Conservation (phyloP, 2,113 vertebrate species). For the Orientallactaga bullata region DNA sequence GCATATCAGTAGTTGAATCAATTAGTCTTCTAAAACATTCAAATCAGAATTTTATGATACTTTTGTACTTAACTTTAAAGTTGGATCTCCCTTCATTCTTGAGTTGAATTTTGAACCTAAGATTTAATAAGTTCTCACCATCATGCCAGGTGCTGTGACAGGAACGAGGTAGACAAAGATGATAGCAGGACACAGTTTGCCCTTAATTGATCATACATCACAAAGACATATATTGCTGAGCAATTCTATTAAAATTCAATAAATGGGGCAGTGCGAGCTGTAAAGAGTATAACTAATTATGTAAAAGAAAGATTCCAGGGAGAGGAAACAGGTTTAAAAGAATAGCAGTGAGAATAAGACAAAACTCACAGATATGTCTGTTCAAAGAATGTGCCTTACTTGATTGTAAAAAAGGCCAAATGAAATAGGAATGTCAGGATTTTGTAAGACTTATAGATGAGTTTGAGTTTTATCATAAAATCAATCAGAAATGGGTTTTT, state of each 20-base stretch:
- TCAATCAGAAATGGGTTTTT: not conserved
- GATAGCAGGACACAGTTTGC: not conserved
- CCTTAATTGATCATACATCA: not conserved
- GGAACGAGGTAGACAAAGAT: not conserved
- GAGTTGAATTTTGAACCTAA: constrained; percentile 9
- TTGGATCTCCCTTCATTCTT: constrained; percentile 5
- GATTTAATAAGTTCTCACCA: constrained; percentile 27
- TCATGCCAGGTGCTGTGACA: not conserved
- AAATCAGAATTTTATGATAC: not conserved
- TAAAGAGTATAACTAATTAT: not conserved
- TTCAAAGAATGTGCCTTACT: not conserved
- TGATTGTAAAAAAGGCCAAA: not conserved
- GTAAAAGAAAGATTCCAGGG: not conserved
- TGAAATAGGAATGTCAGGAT: too few species aligned
- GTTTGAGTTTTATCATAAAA: not conserved
- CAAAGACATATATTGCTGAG: not conserved
- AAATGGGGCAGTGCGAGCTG: not conserved
- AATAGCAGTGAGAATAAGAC: not conserved
- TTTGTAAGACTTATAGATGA: not conserved
- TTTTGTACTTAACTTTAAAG: not conserved
- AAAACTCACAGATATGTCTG: not conserved
- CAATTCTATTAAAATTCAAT: not conserved
- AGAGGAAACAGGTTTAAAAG: not conserved
- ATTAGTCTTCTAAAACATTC: not conserved
- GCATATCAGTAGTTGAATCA: not conserved